Evolutionary conservation across 2,888 invertebrate species (phyloP), one percentile per base, ranked within the genome.

Genomic region (Chrysina gloriosa): DNA sequence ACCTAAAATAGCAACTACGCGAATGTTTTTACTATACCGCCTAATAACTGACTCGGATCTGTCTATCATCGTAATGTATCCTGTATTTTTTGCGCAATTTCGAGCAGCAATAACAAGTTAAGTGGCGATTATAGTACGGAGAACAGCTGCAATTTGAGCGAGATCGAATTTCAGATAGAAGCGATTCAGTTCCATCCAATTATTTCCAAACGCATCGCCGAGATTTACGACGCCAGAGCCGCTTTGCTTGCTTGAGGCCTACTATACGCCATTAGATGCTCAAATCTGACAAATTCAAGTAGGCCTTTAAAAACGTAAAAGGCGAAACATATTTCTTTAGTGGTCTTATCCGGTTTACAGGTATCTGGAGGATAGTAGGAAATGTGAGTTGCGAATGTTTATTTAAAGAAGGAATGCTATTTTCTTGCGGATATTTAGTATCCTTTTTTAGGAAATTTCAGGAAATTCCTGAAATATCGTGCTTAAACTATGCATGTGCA

Each of bases 91-190:
- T 52, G 31, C n/a, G 31, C 52, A 29, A 52, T 52, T 52, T 52
- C 9, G 19, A 19, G 14, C 9, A 16, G 52, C 19, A 52, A 52
- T 52, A 52, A 52, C 58, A 39, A 58, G 58, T 36, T 58, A 58
- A 58, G 58, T 58, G 58, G 39, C 39, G 58, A 58, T 58, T 58
- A 58, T 58, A 50, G 29, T 14, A 58, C 11, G 31, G 39, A 27
- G 25, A 58, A 58, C 25, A 58, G 39, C 39, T 58, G 58, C 58
- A 58, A 58, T 58, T 58, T 39, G 16, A 25, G 25, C 21, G 39
- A 58, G 58, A 58, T 58, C 58, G 39, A 39, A 39, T 58, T 58
- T 58, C 58, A 58, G 58, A 58, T 58, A 58, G 58, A 58, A 23
- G 56, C 36, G 56, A 23, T 39, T 39, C 58, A 39, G 58, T 58